Conservation (phyloP, 2,888 invertebrate species). For the Chloroclysta siterata region DNA sequence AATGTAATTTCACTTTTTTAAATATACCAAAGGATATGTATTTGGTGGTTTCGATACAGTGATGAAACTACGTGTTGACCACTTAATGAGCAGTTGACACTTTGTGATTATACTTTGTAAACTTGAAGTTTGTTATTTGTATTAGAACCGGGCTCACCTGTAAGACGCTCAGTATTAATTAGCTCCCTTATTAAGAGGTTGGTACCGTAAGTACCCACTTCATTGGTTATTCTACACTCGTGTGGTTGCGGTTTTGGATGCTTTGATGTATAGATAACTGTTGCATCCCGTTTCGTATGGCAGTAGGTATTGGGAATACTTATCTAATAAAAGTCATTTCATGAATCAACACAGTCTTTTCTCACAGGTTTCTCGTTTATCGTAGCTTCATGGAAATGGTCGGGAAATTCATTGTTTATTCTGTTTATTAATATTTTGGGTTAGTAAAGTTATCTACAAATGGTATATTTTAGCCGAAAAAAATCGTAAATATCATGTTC, state of each 20-base stretch:
- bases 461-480: background rate
- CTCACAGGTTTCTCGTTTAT: constrained; percentile 32
- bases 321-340: constrained; percentile 38
- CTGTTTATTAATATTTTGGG: background rate
- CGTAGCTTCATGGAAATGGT: constrained; percentile 19
- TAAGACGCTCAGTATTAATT: constrained; percentile 4
- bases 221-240: background rate
- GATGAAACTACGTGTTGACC: background rate
- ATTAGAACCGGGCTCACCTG: background rate
- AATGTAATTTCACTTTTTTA: too few relatives aligned
- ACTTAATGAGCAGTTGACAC: constrained; percentile 13
- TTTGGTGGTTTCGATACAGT: background rate
- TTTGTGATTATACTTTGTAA: constrained; percentile 14
- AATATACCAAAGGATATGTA: too few relatives aligned
- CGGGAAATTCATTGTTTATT: constrained; percentile 9
- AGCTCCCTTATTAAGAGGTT: constrained; percentile 3
- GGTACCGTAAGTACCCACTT: constrained; percentile 1
- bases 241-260: constrained; percentile 7
- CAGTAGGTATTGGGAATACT: constrained; percentile 27
- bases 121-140: background rate
- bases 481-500: constrained; percentile 6
- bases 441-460: background rate
- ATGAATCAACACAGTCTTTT: constrained; percentile 31
- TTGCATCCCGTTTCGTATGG: constrained; percentile 3
- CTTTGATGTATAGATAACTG: constrained; percentile 4